Base-by-base conservation (phyloP, 2,797 vertebrate genomes). In the Aeoliscus strigatus region DNA sequence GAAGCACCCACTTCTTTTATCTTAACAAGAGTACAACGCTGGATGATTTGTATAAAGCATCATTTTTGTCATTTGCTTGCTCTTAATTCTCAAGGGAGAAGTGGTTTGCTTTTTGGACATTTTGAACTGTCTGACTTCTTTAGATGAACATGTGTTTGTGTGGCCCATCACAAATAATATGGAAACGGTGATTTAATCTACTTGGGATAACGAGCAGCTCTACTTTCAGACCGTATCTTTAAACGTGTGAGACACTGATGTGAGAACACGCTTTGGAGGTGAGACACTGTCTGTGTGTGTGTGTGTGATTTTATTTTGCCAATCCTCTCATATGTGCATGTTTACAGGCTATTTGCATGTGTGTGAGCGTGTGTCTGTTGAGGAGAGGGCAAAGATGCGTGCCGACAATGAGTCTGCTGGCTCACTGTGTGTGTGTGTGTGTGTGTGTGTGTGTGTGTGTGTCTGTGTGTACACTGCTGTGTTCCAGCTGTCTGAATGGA, bases 401-500 rank as follows among this genome's bases (percentile, higher is more conserved):
- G 55, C 43, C 60, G 67, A 61, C 57, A 59, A 10, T 36, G 47
- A 60, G 55, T 64, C 45, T 65, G 44, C 25, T 0, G n/a, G 52
- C 30, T 45, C 45, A 51, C 44, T 43, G 49, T 67, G 43, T 39
- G 35, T 55, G n/a, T n/a, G n/a, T n/a, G n/a, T n/a, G n/a, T n/a
- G n/a, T n/a, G 40, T 63, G 54, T 32, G 2, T 56, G 53, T 30
- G 39, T 75, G 41, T 61, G 54, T 35, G 8, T 53, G 59, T 29
- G 42, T 76, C 42, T 66, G 30, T 71, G 57, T 70, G 57, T 55
- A 68, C 65, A 56, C 41, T 63, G 58, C 41, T 55, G 55, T 71
- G 69, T 56, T 68, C 62, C 66, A 58, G 77, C 75, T 81, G 79
- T 83, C 82, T 52, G 63, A 70, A 17, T 52, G 67, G 55, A 83